Evolutionary conservation across 2,113 vertebrate genomes (phyloP), one percentile per base, ranked within the genome.

Genomic region (Podarcis cretensis): DNA sequence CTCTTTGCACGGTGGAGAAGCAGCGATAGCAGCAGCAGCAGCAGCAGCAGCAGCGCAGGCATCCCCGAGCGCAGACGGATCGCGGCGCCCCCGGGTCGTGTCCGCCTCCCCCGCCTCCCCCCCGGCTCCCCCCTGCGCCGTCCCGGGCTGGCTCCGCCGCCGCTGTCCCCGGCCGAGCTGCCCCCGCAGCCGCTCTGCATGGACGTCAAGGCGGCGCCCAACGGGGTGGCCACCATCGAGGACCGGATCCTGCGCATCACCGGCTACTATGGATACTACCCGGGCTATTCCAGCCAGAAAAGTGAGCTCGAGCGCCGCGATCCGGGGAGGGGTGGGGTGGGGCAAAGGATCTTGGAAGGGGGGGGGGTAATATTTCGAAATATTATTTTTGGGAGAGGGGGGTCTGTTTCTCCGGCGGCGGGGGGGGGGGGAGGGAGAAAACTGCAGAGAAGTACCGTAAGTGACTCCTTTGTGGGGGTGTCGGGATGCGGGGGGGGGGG

Each of bases 181-280:
- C 35, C 8, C 35, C 83, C 89, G 78, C 82, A 90, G 88, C 88
- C 92, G 77, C 91, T 91, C 95, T 95, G 94, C 95, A 98, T 98
- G 97, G 96, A 97, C 96, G 96, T 97, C 95, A 98, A 98, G 95
- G 98, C 98, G 94, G 97, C 98, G 74, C 97, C 97, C 96, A 99
- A 99, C 96, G 98, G 98, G 87, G 97, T 99, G 96, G 98, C 98
- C 95, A 98, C 98, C 96, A 99, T 99, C 91, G 98, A 99, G 95
- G 98, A 99, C 96, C 96, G 99, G 89, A 99, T 99, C 93, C 96
- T 99, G 95, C 98, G 98, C 95, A 99, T 99, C 97, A 99, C 98
- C 59, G 99, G 98, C 94, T 99, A 99, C 97, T 99, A 99, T 95
- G 98, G 99, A 93, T 99, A 99, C 94, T 99, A 98, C 94, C 98